Evolutionary conservation across 2,797 vertebrate species (phyloP), one percentile per base, ranked within the genome.

Genomic region (Valencia hispanica): DNA sequence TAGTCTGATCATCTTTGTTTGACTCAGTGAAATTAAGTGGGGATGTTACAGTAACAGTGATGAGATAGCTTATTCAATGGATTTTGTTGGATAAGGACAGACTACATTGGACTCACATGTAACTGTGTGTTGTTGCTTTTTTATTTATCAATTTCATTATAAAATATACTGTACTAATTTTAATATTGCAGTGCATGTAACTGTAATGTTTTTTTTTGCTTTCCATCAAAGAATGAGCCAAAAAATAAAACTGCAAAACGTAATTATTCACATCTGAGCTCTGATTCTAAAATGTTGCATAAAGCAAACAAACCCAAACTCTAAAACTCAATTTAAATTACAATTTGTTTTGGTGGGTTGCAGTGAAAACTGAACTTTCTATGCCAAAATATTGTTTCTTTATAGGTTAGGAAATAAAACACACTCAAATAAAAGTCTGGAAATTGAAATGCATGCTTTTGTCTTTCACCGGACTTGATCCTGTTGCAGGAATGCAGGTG

Each of bases 401-500:
- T 61, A 6, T 45, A n/a, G 50, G 41, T 53, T 74, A 75, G 45
- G 20, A 15, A 41, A 34, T 20, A 41, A 79, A 77, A 48, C 70
- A 7, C 27, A 20, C 61, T 17, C 32, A 27, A 68, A 17, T 1
- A 63, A 25, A 70, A 74, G 39, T 41, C 30, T 77, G 69, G 18
- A 71, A 83, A 78, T 30, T 76, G 32, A 68, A 50, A 30, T 61
- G 27, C 55, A 36, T 25, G 39, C 10, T 71, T 32, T 75, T 79
- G 61, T 75, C 32, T 81, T 32, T 50, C 70, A 34, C 41, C 22
- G 77, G 30, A 30, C 39, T 80, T 79, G 10, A 68, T 84, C 47
- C 6, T 70, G 53, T 82, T 86, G 61, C 91, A 99, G 98, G 98
- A 92, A 99, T 99, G 98, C 98, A 99, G 91, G 98, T 99, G 81